Percentiles rank a stretch among this genome's conserved stretches.
These are phyloP conservation scores for Corvus hawaiiensis DNA, from an alignment of 2,113 vertebrate species.

Conservation along the genomic window DNA sequence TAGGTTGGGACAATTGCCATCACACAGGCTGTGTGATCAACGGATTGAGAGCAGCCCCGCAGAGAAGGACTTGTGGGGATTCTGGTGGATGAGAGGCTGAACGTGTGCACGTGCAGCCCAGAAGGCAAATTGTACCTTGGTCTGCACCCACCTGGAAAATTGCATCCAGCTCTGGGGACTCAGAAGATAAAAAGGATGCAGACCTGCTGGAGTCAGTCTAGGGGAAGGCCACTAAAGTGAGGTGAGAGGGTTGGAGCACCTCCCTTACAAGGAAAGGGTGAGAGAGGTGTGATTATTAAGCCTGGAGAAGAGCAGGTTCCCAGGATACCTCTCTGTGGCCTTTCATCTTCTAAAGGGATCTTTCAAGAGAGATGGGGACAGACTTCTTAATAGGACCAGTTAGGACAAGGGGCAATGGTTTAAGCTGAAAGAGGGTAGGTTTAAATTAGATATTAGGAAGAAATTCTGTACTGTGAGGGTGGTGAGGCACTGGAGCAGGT, in stretches of 20 bases:
- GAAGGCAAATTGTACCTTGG: not conserved
- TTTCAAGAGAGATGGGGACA: not conserved
- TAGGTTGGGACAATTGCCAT: not conserved
- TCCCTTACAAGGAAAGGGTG: not conserved
- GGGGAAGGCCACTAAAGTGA: not conserved
- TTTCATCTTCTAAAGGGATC: not conserved
- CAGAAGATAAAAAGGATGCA: rapidly evolving
- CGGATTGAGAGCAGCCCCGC: not conserved
- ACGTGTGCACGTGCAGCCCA: rapidly evolving
- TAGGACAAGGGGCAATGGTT: not conserved
- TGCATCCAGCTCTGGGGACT: not conserved
- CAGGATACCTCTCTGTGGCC: not conserved
- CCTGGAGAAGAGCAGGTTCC: not conserved
- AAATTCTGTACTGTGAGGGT: not conserved
- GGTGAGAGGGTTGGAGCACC: not conserved
- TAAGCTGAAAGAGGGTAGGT: not conserved
- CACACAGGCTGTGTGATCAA: not conserved
- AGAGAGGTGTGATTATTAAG: not conserved
- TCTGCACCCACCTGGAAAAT: not conserved
- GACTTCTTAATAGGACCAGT: not conserved
- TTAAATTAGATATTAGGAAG: not conserved
- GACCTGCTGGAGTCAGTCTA: rapidly evolving
- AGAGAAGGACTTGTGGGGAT: not conserved
- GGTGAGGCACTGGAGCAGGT: not conserved
- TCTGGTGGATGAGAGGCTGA: not conserved